These are phyloP conservation scores for Idaea aversata DNA, from an alignment of 2,888 invertebrate genomes.

Conservation along the genomic window DNA sequence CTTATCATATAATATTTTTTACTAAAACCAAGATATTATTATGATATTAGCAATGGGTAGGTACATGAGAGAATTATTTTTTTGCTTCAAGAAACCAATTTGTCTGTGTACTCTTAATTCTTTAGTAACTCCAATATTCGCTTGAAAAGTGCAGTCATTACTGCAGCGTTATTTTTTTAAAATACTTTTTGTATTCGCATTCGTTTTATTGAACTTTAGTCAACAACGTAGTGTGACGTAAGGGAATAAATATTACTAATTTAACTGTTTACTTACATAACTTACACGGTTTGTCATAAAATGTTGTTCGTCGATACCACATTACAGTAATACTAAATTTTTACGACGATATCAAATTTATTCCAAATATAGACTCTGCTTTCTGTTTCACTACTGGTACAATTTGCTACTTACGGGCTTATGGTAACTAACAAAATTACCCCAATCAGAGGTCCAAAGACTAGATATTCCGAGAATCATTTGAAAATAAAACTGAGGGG, in stretches of 20 bases:
- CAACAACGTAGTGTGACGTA: background rate
- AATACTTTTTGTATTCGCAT: background rate
- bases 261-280: background rate
- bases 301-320: conserved; percentile 22
- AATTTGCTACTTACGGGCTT: background rate
- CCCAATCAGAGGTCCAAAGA: background rate
- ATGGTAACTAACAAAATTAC: background rate
- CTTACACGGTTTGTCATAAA: conserved; percentile 14
- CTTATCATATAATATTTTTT: too few relatives aligned
- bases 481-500: background rate
- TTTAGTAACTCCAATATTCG: too few relatives aligned
- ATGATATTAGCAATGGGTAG: too few relatives aligned
- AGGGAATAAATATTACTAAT: background rate
- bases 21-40: too few relatives aligned
- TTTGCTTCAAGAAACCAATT: too few relatives aligned
- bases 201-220: background rate
- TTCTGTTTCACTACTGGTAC: conserved; percentile 7
- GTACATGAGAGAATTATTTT: too few relatives aligned
- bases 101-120: too few relatives aligned
- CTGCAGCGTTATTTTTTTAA: too few relatives aligned
- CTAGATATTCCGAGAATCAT: background rate
- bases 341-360: conserved; percentile 32
- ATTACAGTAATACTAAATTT: conserved; percentile 25
- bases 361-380: conserved; percentile 23
- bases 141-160: too few relatives aligned